A percentile compares a stretch with the other conserved stretches of the same genome.
Conservation (phyloP, 2,797 vertebrate genomes). For the Notoglanidium macrostoma region DNA sequence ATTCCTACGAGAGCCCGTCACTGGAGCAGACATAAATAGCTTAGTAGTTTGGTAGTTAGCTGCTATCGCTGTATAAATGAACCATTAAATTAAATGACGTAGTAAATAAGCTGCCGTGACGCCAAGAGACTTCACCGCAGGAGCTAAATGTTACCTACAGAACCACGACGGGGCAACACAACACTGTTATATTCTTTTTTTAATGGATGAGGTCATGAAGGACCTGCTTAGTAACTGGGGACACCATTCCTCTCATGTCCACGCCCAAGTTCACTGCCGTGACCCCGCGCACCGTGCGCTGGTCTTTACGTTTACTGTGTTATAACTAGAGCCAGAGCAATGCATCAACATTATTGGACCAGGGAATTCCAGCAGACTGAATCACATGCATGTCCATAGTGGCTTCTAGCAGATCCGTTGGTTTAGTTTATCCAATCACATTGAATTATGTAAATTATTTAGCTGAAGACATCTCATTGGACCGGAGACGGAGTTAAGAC, state of each 20-base stretch:
- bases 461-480: not conserved
- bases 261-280: not conserved
- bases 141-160: not conserved
- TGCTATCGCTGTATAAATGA: not conserved
- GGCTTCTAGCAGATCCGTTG: not conserved
- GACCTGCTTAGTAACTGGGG: not conserved
- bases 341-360: not conserved
- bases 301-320: not conserved
- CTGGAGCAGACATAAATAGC: slow-evolving; percentile 5
- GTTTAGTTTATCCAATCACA: not conserved
- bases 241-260: not conserved
- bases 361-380: no score
- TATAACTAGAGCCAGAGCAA: slow-evolving; percentile 11
- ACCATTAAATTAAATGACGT: not conserved
- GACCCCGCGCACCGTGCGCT: not conserved
- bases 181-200: not conserved
- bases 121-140: not conserved
- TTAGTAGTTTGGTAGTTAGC: slow-evolving; percentile 14
- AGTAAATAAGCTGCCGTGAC: slow-evolving; percentile 7
- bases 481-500: not conserved
- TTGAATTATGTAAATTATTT: not conserved
- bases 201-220: not conserved
- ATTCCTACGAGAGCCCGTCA: slow-evolving; percentile 11
- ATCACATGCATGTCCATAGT: no score
- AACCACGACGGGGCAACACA: not conserved